These are phyloP conservation scores for Dicyrtomina minuta DNA, from an alignment of 2,888 invertebrate species.

Conservation along the genomic window DNA sequence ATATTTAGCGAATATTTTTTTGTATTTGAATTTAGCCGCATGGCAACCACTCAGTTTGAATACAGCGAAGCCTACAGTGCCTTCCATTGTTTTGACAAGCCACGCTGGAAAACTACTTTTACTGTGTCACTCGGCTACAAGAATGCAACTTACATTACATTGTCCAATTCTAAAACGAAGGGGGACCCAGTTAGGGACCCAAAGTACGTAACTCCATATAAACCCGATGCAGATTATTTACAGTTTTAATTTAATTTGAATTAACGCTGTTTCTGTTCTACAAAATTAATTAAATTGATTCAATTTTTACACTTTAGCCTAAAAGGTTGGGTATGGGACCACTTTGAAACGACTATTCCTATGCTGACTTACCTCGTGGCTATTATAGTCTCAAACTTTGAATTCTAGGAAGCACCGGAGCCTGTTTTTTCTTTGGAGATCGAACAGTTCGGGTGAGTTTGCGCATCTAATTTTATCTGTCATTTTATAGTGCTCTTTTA, in stretches of 20 bases:
- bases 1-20: too few relatives aligned
- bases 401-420: slow-evolving; percentile 22
- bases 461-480: too few relatives aligned
- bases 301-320: neutral
- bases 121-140: slow-evolving; percentile 34
- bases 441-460: neutral
- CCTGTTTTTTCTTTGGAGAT: slow-evolving; percentile 19
- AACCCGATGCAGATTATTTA: neutral
- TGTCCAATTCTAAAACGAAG: too few relatives aligned
- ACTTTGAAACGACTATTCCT: slow-evolving; percentile 31
- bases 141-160: slow-evolving; percentile 25
- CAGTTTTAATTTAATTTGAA: too few relatives aligned
- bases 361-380: slow-evolving; percentile 48
- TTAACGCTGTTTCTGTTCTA: too few relatives aligned
- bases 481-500: too few relatives aligned
- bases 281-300: neutral
- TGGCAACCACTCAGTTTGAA: slow-evolving; percentile 41
- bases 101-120: slow-evolving; percentile 39
- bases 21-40: too few relatives aligned
- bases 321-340: slow-evolving; percentile 40
- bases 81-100: slow-evolving; percentile 39
- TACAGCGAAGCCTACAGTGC: slow-evolving; percentile 29
- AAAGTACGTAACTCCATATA: neutral
- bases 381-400: slow-evolving; percentile 45
- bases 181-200: too few relatives aligned